phyloP scores from a whole-genome alignment of 2,113 vertebrate species.

The Anas platyrhynchos region DNA sequence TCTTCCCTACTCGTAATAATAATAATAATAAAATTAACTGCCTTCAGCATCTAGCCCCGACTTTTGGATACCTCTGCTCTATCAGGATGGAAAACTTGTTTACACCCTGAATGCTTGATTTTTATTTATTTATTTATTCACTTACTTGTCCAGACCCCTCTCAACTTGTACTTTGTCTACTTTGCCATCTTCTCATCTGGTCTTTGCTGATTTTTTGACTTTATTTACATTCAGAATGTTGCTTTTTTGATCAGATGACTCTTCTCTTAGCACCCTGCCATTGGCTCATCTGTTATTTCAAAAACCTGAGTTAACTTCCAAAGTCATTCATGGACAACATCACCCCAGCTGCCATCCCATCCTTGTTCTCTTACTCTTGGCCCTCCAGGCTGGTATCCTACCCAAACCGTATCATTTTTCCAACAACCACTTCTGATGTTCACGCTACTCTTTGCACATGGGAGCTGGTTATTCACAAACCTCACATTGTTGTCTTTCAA shows the following conservation, averaged over 20 bases:
- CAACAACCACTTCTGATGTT: neutral
- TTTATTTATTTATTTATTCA: neutral
- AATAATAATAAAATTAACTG: neutral
- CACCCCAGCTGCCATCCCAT: neutral
- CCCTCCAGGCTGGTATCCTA: neutral
- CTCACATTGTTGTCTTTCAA: neutral
- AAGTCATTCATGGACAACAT: neutral
- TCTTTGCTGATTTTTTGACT: neutral
- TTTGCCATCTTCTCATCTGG: neutral
- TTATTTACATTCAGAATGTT: neutral
- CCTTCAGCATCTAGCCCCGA: neutral
- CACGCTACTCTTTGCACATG: neutral
- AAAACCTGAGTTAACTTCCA: neutral
- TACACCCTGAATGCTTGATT: neutral
- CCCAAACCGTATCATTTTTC: neutral
- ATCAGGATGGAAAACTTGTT: neutral
- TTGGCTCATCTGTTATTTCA: too few species aligned
- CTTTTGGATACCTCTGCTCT: neutral
- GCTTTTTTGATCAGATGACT: neutral
- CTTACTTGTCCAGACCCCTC: neutral
- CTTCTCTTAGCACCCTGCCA: neutral
- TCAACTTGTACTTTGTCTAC: neutral
- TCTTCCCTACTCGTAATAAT: neutral
- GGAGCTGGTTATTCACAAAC: neutral
- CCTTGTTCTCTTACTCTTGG: neutral